Percentiles rank a stretch among this genome's conserved stretches.
These are phyloP conservation scores for Erebia epiphron DNA, from an alignment of 2,888 invertebrate species.

Conservation along the genomic window DNA sequence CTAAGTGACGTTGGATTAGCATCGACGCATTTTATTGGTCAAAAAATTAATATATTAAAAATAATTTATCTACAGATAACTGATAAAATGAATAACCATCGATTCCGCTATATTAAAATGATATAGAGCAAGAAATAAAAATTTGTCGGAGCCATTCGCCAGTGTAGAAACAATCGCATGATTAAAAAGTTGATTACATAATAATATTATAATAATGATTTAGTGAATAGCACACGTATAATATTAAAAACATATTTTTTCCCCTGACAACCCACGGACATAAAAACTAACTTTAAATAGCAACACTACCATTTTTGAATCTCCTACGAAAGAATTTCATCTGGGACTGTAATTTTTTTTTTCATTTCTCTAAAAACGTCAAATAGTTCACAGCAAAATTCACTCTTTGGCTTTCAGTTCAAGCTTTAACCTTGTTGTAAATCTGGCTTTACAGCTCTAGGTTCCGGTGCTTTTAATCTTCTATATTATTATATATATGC, in stretches of 20 bases:
- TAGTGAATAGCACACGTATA: conserved; percentile 18
- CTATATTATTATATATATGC: no score
- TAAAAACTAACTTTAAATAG: conserved; percentile 5
- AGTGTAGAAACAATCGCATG: conserved; percentile 39
- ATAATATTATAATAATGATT: conserved; percentile 17
- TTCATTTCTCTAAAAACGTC: no score
- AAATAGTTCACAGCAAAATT: not conserved
- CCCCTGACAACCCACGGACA: conserved; percentile 15
- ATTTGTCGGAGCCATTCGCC: conserved; percentile 52
- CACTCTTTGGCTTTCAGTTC: not conserved
- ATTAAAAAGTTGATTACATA: conserved; percentile 38
- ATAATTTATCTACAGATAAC: conserved; percentile 74
- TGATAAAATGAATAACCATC: conserved; percentile 68
- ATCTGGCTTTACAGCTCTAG: not conserved
- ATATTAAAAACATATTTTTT: conserved; percentile 3
- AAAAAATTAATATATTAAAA: conserved; percentile 76
- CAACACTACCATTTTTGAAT: not conserved
- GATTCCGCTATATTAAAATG: conserved; percentile 58
- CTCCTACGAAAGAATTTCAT: not conserved
- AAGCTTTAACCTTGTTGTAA: not conserved
- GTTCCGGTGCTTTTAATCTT: not conserved
- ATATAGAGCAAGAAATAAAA: conserved; percentile 55
- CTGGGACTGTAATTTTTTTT: not conserved
- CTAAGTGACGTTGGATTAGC: conserved; percentile 73
- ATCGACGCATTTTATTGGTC: conserved; percentile 80